Percentiles rank a stretch among this genome's conserved stretches.
These are phyloP conservation scores for Amblyraja radiata DNA, from an alignment of 2,797 vertebrate genomes.

Conservation along the genomic window DNA sequence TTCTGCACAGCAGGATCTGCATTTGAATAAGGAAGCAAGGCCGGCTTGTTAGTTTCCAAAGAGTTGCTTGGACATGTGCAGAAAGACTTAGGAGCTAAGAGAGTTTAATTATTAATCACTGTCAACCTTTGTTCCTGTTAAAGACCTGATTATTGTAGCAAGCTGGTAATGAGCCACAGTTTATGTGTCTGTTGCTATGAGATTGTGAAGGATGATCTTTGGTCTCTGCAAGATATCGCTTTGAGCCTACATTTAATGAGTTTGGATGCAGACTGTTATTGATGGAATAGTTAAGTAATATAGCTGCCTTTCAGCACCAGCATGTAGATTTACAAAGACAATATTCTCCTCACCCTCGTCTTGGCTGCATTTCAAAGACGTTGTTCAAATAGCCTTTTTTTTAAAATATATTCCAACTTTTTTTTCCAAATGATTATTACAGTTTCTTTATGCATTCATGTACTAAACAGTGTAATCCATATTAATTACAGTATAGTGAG, in stretches of 20 bases:
- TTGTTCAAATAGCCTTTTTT: conserved; percentile 27
- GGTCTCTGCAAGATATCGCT: conserved; percentile 25
- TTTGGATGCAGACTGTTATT: conserved; percentile 26
- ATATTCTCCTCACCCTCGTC: conserved; percentile 1
- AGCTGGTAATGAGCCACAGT: conserved; percentile 54
- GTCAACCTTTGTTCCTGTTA: conserved; percentile 61
- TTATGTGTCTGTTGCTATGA: conserved; percentile 54
- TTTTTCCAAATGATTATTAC: conserved; percentile 17
- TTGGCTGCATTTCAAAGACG: conserved; percentile 19
- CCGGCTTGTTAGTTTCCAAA: conserved; percentile 48
- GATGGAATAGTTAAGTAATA: conserved; percentile 27
- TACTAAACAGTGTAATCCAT: conserved; percentile 10
- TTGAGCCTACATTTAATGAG: conserved; percentile 31
- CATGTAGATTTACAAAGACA: conserved; percentile 19
- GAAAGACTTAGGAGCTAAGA: conserved; percentile 50
- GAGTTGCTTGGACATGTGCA: conserved; percentile 58
- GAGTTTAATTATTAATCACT: conserved; percentile 63
- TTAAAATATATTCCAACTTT: neutral
- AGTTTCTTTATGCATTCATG: neutral
- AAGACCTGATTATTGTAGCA: conserved; percentile 54
- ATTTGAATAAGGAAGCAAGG: conserved; percentile 16
- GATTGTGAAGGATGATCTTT: conserved; percentile 46
- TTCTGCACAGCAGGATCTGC: conserved; percentile 15
- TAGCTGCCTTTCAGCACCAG: conserved; percentile 18
- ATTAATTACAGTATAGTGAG: neutral